Percentiles rank a stretch among this genome's conserved stretches.
Evolutionary conservation across 2,113 vertebrate genomes (phyloP).

Genomic region (Salminus brasiliensis): DNA sequence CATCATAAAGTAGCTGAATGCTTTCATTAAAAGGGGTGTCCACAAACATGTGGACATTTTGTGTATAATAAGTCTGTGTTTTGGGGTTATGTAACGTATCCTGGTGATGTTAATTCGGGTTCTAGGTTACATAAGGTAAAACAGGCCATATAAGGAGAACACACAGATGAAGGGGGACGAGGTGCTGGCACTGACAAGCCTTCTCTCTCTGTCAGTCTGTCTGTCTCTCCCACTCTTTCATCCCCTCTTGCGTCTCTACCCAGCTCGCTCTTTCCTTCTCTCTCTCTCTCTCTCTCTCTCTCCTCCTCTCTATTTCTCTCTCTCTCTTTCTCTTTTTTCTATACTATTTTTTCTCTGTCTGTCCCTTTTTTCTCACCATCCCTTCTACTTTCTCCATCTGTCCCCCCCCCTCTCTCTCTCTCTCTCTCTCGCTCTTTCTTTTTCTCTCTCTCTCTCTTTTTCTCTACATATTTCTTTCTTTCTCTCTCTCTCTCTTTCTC

Average conservation of each 20-base stretch:
- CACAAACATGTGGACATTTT: too few species aligned
- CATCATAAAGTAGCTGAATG: too few species aligned
- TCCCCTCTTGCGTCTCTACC: too few species aligned
- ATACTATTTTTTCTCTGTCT: too few species aligned
- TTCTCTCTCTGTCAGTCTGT: neutral
- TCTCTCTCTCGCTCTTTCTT: too few species aligned
- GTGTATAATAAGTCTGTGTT: neutral
- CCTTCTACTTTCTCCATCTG: too few species aligned
- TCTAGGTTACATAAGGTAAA: neutral
- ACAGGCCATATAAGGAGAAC: neutral
- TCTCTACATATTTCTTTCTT: constrained; percentile 13
- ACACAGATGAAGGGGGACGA: neutral
- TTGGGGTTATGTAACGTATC: neutral
- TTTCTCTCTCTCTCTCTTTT: neutral
- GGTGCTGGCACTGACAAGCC: neutral
- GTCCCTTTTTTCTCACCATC: too few species aligned
- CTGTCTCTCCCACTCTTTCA: constrained; percentile 16
- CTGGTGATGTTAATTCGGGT: neutral
- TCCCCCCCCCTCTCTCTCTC: too few species aligned
- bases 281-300: constrained; percentile 1
- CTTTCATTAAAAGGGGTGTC: too few species aligned
- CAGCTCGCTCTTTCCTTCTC: constrained; percentile 10
- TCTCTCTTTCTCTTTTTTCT: neutral
- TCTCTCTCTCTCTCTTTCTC: neutral
- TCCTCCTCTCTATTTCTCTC: neutral